These are phyloP conservation scores for Clarias magur DNA, from an alignment of 2,113 vertebrate genomes.

Conservation along the genomic window DNA sequence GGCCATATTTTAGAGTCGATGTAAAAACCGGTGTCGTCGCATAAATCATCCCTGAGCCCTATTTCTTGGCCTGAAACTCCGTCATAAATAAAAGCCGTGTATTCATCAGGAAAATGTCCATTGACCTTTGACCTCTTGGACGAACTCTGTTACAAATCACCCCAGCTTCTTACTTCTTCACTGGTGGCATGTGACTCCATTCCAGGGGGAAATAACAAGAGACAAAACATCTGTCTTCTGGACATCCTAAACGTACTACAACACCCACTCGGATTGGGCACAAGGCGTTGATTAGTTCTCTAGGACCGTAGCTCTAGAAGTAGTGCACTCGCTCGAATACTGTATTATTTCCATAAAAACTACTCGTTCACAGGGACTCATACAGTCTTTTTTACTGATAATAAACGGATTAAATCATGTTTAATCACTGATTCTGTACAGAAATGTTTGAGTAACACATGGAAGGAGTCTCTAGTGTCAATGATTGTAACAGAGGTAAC, in stretches of 20 bases:
- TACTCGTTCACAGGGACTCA: neutral
- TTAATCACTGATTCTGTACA: neutral
- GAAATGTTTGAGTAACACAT: neutral
- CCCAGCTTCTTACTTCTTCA: neutral
- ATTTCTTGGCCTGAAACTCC: neutral
- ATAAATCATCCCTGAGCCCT: neutral
- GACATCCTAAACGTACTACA: neutral
- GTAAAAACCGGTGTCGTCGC: neutral
- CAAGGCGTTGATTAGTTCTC: neutral
- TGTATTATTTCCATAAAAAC: neutral
- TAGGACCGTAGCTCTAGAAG: neutral
- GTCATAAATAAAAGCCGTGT: neutral
- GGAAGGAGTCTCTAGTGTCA: neutral
- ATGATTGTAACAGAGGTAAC: too few species aligned
- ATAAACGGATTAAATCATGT: neutral
- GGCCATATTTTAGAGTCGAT: neutral
- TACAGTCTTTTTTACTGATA: neutral
- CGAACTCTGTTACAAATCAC: neutral
- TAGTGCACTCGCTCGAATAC: neutral
- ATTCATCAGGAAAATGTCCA: neutral
- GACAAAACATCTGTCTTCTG: neutral
- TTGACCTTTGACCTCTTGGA: conserved; percentile 23
- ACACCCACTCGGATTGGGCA: neutral
- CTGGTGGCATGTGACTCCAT: neutral
- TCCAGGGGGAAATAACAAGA: neutral